These are phyloP conservation scores for Cyanoderma ruficeps DNA, from an alignment of 2,113 vertebrate species.

Conservation along the genomic window DNA sequence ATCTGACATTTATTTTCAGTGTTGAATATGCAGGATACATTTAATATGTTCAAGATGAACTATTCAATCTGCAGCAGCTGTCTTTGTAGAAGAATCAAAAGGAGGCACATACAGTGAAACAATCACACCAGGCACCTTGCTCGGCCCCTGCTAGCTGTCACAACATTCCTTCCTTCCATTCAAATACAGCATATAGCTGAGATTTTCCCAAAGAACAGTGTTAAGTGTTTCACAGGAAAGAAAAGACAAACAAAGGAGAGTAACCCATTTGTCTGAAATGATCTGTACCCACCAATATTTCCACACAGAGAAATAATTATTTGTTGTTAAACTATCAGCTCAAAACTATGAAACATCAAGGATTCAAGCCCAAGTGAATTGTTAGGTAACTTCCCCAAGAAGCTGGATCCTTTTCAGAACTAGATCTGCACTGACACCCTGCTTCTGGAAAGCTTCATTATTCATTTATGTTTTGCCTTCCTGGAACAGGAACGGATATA, in stretches of 20 bases:
- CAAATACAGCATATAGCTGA: neutral
- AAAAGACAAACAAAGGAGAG: neutral
- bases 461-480: slow-evolving; percentile 31
- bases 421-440: neutral
- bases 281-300: neutral
- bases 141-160: neutral
- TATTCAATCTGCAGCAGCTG: slow-evolving; percentile 23
- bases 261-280: neutral
- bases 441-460: slow-evolving; percentile 31
- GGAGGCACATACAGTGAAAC: neutral
- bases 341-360: neutral
- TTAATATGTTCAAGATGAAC: neutral
- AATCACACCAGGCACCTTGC: neutral
- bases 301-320: neutral
- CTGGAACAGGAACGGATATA: neutral
- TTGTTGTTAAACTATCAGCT: neutral
- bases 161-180: slow-evolving; percentile 21
- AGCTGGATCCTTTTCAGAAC: neutral
- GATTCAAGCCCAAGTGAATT: neutral
- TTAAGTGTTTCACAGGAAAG: slow-evolving; percentile 1
- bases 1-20: slow-evolving; percentile 20
- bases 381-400: neutral
- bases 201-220: neutral
- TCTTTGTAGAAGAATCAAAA: slow-evolving; percentile 19
- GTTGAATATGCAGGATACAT: slow-evolving; percentile 19